Evolutionary conservation across 2,888 invertebrate genomes (phyloP).

Genomic region (Tiliacea aurago): DNA sequence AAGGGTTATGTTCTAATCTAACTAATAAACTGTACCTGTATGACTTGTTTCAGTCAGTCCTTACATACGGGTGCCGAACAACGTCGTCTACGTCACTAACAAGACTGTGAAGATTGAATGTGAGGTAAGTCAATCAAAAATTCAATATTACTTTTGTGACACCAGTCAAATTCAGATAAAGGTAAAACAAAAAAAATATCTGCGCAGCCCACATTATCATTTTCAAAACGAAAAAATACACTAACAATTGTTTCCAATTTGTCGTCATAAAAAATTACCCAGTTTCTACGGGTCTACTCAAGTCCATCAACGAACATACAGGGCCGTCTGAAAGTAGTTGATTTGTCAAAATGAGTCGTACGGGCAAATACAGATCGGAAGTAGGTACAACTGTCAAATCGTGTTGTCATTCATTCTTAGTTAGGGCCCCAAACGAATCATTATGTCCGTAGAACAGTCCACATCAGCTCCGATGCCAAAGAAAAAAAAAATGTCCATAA

Average conservation of each 20-base stretch:
- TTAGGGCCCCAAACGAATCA: background rate
- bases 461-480: no score
- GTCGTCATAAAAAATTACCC: background rate
- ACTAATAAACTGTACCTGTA: background rate
- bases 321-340: no score
- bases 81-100: slow-evolving; percentile 93
- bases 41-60: slow-evolving; percentile 93
- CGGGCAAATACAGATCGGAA: no score
- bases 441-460: background rate
- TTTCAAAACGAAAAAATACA: background rate
- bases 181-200: no score
- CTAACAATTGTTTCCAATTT: background rate
- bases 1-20: background rate
- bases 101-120: slow-evolving; percentile 94
- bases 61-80: slow-evolving; percentile 94
- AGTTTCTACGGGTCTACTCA: no score
- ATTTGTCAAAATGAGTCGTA: no score
- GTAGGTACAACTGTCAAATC: background rate
- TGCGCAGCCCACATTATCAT: no score
- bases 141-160: background rate
- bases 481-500: no score
- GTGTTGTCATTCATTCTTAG: background rate
- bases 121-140: slow-evolving; percentile 85
- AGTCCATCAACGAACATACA: no score
- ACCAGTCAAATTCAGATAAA: background rate